Evolutionary conservation across 1,140 invertebrate genomes (phyloP).

Genomic region (Heliothis subflexa): DNA sequence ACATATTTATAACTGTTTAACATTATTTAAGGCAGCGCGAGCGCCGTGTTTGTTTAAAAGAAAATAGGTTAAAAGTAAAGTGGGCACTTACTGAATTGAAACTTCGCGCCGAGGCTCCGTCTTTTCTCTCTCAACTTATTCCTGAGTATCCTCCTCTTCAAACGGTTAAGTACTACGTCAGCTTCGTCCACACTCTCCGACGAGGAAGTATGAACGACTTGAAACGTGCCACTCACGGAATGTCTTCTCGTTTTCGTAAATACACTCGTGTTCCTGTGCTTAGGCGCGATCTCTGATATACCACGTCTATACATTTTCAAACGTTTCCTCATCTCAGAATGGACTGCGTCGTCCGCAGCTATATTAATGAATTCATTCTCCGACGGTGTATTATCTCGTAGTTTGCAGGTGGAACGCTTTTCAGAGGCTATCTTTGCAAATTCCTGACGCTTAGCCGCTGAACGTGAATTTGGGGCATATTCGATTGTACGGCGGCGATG

Average conservation of each 20-base stretch:
- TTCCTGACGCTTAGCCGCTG: slow-evolving; percentile 60
- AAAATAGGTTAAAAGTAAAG: slow-evolving; percentile 26
- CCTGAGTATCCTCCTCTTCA: slow-evolving; percentile 83
- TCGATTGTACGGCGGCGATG: slow-evolving; percentile 70
- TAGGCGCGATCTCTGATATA: slow-evolving; percentile 79
- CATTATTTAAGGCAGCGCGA: neutral
- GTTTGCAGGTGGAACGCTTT: slow-evolving; percentile 60
- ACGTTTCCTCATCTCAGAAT: slow-evolving; percentile 81
- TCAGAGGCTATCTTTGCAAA: slow-evolving; percentile 60
- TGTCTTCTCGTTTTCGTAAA: slow-evolving; percentile 71
- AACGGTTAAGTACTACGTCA: slow-evolving; percentile 82
- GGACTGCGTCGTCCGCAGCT: slow-evolving; percentile 75
- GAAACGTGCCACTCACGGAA: slow-evolving; percentile 72
- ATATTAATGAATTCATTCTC: slow-evolving; percentile 80
- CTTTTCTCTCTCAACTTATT: slow-evolving; percentile 83
- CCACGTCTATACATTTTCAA: slow-evolving; percentile 84
- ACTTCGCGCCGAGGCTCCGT: slow-evolving; percentile 65
- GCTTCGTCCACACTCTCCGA: slow-evolving; percentile 85
- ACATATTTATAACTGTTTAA: slow-evolving; percentile 31
- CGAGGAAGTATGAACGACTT: slow-evolving; percentile 74
- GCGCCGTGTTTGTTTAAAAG: slow-evolving; percentile 7
- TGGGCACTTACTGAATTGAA: slow-evolving; percentile 65
- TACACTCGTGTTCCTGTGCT: slow-evolving; percentile 63
- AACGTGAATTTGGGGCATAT: slow-evolving; percentile 62
- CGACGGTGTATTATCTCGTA: slow-evolving; percentile 63